Percentiles rank a stretch among this genome's conserved stretches.
Conservation (phyloP, 2,797 vertebrate species). For the Apogon talboti region DNA sequence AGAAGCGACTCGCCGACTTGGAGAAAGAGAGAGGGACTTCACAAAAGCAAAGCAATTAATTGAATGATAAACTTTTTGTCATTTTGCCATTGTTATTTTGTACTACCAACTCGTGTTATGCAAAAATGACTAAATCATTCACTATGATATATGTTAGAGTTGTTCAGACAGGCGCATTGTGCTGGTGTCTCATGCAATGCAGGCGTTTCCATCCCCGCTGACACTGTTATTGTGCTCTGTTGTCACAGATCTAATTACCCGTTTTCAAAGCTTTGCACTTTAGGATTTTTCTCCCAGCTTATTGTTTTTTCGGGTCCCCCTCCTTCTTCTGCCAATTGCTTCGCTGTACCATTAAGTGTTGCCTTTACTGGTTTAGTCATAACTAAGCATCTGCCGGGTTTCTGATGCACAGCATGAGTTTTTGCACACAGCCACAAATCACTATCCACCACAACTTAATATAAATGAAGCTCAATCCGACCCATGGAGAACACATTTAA, state of each 20-base stretch:
- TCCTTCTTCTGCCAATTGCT: conserved; percentile 16
- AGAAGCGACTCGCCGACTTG: conserved; percentile 40
- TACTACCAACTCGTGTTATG: conserved; percentile 36
- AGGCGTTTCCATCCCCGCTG: conserved; percentile 66
- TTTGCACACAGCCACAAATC: conserved; percentile 69
- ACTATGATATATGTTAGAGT: conserved; percentile 44
- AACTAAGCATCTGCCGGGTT: conserved; percentile 75
- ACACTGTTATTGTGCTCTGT: conserved; percentile 70
- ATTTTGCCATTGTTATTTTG: conserved; percentile 40
- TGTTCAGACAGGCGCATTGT: conserved; percentile 51
- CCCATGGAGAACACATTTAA: conserved; percentile 68
- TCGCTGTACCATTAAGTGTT: conserved; percentile 66
- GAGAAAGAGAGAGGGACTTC: conserved; percentile 20
- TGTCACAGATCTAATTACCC: conserved; percentile 78
- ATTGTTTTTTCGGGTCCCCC: conserved; percentile 25
- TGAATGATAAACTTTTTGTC: conserved; percentile 53
- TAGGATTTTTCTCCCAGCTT: conserved; percentile 51
- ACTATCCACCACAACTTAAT: conserved; percentile 69
- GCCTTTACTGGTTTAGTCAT: conserved; percentile 65
- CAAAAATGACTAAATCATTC: conserved; percentile 42
- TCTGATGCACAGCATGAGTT: conserved; percentile 66
- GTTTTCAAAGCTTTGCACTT: conserved; percentile 68
- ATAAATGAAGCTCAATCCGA: conserved; percentile 74
- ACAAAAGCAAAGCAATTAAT: conserved; percentile 50
- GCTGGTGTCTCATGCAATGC: conserved; percentile 53